phyloP scores from a whole-genome alignment of 2,113 vertebrate species.

The Meles meles region DNA sequence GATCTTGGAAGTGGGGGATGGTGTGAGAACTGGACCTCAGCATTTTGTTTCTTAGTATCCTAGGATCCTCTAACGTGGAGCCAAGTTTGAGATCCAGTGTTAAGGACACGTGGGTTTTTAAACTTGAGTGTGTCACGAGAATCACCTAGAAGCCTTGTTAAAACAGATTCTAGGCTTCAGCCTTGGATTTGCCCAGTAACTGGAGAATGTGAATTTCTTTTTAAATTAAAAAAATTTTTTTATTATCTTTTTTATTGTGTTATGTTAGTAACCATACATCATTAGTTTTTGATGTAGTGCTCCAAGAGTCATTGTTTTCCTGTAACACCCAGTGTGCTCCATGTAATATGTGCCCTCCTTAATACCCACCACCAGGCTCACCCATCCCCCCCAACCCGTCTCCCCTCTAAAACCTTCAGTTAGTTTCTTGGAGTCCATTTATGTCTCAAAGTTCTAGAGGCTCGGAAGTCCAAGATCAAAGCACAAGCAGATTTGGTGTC shows the following conservation, averaged over 20 bases:
- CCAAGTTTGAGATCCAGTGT: background rate
- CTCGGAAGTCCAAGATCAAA: background rate
- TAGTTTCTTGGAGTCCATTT: background rate
- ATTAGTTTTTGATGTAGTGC: too few species aligned
- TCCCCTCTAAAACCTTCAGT: too few species aligned
- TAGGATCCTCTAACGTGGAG: background rate
- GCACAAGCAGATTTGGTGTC: background rate
- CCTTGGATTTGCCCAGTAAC: background rate
- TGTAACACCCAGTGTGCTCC: too few species aligned
- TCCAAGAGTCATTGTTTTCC: too few species aligned
- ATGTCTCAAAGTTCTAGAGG: background rate
- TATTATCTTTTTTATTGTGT: too few species aligned
- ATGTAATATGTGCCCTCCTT: too few species aligned
- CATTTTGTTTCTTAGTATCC: background rate
- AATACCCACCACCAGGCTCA: too few species aligned
- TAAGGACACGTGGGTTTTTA: background rate
- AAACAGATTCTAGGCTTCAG: background rate
- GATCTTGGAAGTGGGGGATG: background rate
- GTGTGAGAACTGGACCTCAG: background rate
- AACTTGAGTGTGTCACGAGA: background rate
- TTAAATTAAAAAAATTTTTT: too few species aligned
- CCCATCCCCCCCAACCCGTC: too few species aligned
- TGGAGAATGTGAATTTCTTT: background rate
- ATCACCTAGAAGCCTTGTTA: background rate
- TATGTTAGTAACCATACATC: too few species aligned